Base-by-base conservation (phyloP, 2,797 vertebrate genomes). In the Hyperoplus immaculatus region DNA sequence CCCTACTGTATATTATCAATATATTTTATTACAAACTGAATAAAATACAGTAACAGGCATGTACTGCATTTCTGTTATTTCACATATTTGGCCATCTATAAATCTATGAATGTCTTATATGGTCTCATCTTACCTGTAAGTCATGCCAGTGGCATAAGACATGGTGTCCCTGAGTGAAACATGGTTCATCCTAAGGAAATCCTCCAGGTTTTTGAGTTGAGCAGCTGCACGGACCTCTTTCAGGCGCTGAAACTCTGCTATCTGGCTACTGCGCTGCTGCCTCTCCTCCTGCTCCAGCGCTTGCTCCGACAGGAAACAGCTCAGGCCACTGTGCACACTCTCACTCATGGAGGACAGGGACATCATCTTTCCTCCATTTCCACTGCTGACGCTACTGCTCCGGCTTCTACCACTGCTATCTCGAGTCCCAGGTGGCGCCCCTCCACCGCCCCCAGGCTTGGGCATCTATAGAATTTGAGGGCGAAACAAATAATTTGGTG, bases 101-200 rank as follows among this genome's bases (percentile, higher is more conserved):
- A 29, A 29, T 29, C 29, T 29, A 29, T 29, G 29, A 29, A 29
- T 29, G 29, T 29, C 15, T 3, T 16, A 8, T 4, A 41, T 8
- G 63, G 16, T 18, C 16, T 15, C 16, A 60, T 72, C 96, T 96
- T 95, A 99, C 97, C 97, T 97, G 95, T 98, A 98, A 67, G 88
- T 95, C 98, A 99, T 98, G 86, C 97, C 97, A 0, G 97, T 97
- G 78, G 90, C 63, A 67, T 83, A 93, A 36, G 97, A 96, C 1
- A 96, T 94, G 71, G 94, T 93, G 80, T 97, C 91, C 9, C 95
- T 95, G 86, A 98, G 94, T 10, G 97, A 97, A 10, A 98, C 95
- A 53, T 96, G 95, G 69, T 99, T 97, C 95, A 95, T 97, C 85
- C 88, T 94, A 39, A 99, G 96, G 90, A 99, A 99, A 79, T 97